These are phyloP conservation scores for Dasyurus viverrinus DNA, from an alignment of 2,113 vertebrate species.

Conservation along the genomic window DNA sequence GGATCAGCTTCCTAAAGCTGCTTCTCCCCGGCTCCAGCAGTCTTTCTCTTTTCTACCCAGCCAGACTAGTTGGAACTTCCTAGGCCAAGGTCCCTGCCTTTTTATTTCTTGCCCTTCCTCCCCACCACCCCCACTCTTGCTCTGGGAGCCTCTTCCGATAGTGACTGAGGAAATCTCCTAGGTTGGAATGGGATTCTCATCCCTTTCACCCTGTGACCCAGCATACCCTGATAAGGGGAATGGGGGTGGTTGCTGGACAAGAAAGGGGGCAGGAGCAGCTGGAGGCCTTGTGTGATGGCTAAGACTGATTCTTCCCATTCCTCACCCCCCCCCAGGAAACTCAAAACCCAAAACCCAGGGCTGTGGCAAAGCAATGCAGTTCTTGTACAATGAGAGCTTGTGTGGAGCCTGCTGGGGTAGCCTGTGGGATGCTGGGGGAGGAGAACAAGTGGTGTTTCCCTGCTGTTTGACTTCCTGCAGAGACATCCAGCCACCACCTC, in stretches of 20 bases:
- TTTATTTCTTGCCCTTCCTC: not conserved
- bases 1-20: not conserved
- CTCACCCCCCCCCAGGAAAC: constrained; percentile 77
- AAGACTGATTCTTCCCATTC: not conserved
- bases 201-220: not conserved
- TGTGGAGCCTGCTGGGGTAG: constrained; percentile 74
- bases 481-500: constrained; percentile 72
- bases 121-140: not conserved
- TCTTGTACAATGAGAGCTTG: constrained; percentile 78
- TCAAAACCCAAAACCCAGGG: constrained; percentile 77
- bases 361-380: constrained; percentile 72
- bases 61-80: not conserved
- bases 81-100: not conserved
- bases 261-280: constrained; percentile 56
- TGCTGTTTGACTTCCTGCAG: constrained; percentile 79
- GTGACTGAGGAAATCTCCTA: not conserved
- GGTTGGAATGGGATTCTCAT: not conserved
- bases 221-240: not conserved
- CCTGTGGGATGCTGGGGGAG: constrained; percentile 82
- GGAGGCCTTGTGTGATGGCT: constrained; percentile 58
- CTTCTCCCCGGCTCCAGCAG: not conserved
- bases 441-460: constrained; percentile 76
- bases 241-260: constrained; percentile 38
- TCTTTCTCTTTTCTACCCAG: not conserved
- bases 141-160: not conserved